phyloP scores from a whole-genome alignment of 2,888 invertebrate genomes.

The Campaea margaritaria region DNA sequence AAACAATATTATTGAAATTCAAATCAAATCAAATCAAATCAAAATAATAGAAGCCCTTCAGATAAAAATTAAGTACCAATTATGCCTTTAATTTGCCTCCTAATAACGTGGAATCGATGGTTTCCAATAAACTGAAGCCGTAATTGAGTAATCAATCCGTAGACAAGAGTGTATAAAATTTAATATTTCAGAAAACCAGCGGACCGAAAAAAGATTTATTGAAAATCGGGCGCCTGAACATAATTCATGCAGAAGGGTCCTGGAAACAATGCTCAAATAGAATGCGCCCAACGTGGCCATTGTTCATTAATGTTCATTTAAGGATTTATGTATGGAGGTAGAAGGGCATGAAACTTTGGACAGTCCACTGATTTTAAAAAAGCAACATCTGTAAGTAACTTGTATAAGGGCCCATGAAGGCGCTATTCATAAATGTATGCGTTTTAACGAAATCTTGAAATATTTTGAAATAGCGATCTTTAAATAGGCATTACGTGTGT shows the following conservation, averaged over 20 bases:
- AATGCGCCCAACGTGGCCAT: conserved; percentile 35
- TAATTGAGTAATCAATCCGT: conserved; percentile 16
- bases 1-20: no score
- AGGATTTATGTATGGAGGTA: conserved; percentile 23
- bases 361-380: conserved; percentile 4
- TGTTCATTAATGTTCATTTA: conserved; percentile 38
- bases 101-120: conserved; percentile 8
- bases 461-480: no score
- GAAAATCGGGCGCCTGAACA: conserved; percentile 30
- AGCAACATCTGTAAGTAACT: conserved; percentile 1
- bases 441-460: no score
- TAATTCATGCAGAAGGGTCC: conserved; percentile 34
- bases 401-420: no score
- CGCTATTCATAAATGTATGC: no score
- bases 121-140: conserved; percentile 14
- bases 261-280: conserved; percentile 36
- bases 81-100: conserved; percentile 4
- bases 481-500: no score
- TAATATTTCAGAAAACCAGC: conserved; percentile 29
- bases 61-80: conserved; percentile 13
- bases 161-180: conserved; percentile 20
- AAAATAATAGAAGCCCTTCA: neutral
- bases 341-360: conserved; percentile 1
- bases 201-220: conserved; percentile 35
- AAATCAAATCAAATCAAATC: no score